Percentiles rank a stretch among this genome's conserved stretches.
phyloP scores from a whole-genome alignment of 2,113 vertebrate genomes.

The Riparia riparia region DNA sequence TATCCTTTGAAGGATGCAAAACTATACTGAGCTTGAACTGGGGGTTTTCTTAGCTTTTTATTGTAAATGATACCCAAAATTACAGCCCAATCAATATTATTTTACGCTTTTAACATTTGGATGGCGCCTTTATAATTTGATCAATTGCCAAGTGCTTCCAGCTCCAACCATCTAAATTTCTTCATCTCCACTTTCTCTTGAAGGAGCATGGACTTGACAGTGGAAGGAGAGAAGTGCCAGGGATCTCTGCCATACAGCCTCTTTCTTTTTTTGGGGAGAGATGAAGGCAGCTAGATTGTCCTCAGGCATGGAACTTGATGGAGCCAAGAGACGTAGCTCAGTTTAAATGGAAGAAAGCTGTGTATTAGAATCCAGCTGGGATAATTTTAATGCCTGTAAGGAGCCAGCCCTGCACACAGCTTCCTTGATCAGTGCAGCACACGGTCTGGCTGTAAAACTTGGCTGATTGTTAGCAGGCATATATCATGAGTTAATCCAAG shows the following conservation, averaged over 20 bases:
- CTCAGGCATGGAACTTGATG: rapidly evolving
- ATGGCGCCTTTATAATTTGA: neutral
- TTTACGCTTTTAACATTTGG: neutral
- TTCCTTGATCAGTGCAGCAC: neutral
- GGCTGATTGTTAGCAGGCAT: neutral
- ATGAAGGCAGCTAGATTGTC: neutral
- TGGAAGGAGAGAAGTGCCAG: neutral
- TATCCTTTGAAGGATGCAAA: neutral
- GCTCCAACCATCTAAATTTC: neutral
- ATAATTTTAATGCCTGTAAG: neutral
- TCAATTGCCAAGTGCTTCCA: neutral
- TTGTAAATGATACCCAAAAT: neutral
- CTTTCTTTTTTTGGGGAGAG: neutral
- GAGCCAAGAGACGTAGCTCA: neutral
- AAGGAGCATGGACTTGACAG: rapidly evolving
- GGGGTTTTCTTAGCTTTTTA: neutral
- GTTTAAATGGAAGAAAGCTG: neutral
- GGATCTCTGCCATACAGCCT: neutral
- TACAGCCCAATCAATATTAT: neutral
- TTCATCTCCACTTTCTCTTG: neutral
- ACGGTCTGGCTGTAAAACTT: neutral
- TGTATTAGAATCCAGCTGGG: neutral
- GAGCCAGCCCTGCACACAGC: neutral
- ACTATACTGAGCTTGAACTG: neutral
- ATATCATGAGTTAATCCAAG: neutral